A percentile compares a stretch with the other conserved stretches of the same genome.
Conservation (phyloP, 1,140 invertebrate species). For the Listronotus oregonensis region DNA sequence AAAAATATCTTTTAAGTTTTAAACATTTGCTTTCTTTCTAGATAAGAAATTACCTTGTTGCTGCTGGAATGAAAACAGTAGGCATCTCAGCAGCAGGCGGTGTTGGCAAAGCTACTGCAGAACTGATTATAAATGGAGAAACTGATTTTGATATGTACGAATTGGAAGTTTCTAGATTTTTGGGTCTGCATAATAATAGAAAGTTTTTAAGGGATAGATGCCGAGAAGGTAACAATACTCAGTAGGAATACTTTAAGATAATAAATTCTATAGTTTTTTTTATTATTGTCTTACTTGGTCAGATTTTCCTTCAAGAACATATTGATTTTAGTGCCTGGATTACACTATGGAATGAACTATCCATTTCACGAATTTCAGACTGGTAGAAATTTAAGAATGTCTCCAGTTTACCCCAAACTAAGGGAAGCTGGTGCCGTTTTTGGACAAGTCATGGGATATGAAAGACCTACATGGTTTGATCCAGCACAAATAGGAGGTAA, state of each 20-base stretch:
- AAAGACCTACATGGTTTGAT: constrained; percentile 92
- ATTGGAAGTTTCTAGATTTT: constrained; percentile 89
- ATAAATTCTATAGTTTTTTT: too few species aligned
- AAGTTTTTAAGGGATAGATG: constrained; percentile 92
- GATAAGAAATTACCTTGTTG: constrained; percentile 93
- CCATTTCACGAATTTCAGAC: constrained; percentile 85
- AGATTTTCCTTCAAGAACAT: too few species aligned
- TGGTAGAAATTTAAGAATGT: constrained; percentile 90
- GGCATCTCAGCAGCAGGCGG: constrained; percentile 92
- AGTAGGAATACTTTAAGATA: too few species aligned
- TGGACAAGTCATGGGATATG: constrained; percentile 98
- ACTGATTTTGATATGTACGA: constrained; percentile 87
- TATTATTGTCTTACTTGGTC: too few species aligned
- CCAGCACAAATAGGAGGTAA: constrained; percentile 61
- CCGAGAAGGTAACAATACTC: constrained; percentile 65
- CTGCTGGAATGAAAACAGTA: constrained; percentile 94
- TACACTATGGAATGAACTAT: constrained; percentile 83
- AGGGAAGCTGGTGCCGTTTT: constrained; percentile 94
- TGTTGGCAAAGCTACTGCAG: constrained; percentile 87
- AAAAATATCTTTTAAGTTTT: too few species aligned
- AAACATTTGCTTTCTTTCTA: constrained; percentile 58
- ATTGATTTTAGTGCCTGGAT: constrained; percentile 71
- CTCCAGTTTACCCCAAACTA: constrained; percentile 93
- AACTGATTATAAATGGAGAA: constrained; percentile 85
- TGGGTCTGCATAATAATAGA: constrained; percentile 94